A percentile compares a stretch with the other conserved stretches of the same genome.
These are phyloP conservation scores for Rhynchonema sp. DNA, from an alignment of 2,888 invertebrate genomes.

Conservation along the genomic window DNA sequence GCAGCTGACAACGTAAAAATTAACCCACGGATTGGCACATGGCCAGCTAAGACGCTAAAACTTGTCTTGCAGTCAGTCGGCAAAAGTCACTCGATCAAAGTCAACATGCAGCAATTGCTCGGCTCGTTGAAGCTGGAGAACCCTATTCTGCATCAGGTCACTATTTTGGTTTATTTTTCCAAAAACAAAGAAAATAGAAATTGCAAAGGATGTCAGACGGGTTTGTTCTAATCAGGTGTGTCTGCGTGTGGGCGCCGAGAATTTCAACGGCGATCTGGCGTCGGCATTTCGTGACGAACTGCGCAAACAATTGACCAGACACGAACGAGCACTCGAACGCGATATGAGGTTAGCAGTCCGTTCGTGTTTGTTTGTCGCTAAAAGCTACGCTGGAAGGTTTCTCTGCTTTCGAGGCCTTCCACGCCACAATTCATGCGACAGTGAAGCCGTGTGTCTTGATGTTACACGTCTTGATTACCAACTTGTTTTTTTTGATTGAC, in stretches of 20 bases:
- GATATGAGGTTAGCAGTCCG: slow-evolving; percentile 30
- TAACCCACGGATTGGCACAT: too few relatives aligned
- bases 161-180: too few relatives aligned
- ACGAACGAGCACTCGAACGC: slow-evolving; percentile 81
- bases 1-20: too few relatives aligned
- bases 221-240: neutral
- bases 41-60: neutral
- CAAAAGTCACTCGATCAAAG: neutral
- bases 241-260: neutral
- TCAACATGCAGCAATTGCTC: neutral
- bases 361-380: neutral
- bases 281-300: slow-evolving; percentile 63
- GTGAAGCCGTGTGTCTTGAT: too few relatives aligned
- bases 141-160: neutral
- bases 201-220: too few relatives aligned
- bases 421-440: too few relatives aligned
- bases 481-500: too few relatives aligned
- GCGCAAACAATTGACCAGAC: slow-evolving; percentile 78
- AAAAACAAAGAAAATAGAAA: too few relatives aligned
- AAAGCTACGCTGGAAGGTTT: neutral
- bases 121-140: neutral
- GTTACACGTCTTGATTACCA: too few relatives aligned
- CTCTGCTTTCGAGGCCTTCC: neutral
- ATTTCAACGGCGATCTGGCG: slow-evolving; percentile 34
- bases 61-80: neutral